Conservation (phyloP, 2,888 invertebrate genomes). For the Sceliomorpha sp. region DNA sequence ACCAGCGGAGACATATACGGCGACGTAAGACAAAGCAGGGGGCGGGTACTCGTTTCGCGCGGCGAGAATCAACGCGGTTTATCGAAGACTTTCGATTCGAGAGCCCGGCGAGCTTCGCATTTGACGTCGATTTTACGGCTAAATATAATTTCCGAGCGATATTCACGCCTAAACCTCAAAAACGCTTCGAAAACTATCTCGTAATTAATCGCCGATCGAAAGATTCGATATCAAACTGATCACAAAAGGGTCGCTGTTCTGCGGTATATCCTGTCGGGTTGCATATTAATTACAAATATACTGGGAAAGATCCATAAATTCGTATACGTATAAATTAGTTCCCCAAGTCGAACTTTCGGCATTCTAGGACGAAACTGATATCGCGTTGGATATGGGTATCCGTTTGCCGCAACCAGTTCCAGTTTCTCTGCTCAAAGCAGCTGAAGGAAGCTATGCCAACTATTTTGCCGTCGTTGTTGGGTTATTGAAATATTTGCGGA, state of each 20-base stretch:
- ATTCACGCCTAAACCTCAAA: too few species aligned
- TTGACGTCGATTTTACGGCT: too few species aligned
- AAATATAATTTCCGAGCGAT: too few species aligned
- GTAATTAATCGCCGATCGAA: too few species aligned
- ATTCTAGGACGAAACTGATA: conserved; percentile 43
- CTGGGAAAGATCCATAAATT: conserved; percentile 41
- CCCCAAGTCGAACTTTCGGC: conserved; percentile 40
- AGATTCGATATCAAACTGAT: too few species aligned
- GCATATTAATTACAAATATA: conserved; percentile 19
- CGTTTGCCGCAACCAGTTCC: conserved; percentile 56
- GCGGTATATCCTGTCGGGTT: too few species aligned
- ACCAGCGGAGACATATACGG: conserved; percentile 20
- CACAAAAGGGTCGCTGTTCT: too few species aligned
- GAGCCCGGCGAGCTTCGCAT: too few species aligned
- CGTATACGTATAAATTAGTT: conserved; percentile 39
- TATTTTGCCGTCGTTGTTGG: conserved; percentile 67
- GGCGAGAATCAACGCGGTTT: too few species aligned
- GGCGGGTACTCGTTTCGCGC: too few species aligned
- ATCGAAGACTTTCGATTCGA: too few species aligned
- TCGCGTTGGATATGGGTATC: conserved; percentile 39
- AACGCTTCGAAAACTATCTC: too few species aligned
- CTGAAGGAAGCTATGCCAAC: conserved; percentile 67
- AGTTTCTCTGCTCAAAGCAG: conserved; percentile 44
- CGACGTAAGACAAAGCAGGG: conserved; percentile 26
- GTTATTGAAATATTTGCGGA: conserved; percentile 74